A percentile compares a stretch with the other conserved stretches of the same genome.
These are phyloP conservation scores for Mormyrus hasselquistii DNA, from an alignment of 2,797 vertebrate species.

Conservation along the genomic window DNA sequence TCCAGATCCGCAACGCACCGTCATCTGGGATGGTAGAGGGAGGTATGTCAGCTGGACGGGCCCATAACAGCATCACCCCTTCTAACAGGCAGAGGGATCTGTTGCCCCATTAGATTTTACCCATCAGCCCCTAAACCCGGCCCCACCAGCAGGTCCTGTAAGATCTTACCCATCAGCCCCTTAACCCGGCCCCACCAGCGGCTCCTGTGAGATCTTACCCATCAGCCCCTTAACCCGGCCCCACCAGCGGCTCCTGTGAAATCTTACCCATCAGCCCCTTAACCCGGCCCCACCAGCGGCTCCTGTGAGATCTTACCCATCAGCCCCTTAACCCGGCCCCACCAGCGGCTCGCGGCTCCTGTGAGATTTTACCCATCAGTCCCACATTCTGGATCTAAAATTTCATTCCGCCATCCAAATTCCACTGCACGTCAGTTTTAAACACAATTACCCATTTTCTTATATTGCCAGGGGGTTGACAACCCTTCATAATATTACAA, in stretches of 20 bases:
- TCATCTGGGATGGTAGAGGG: slow-evolving; percentile 64
- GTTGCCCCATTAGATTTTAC: background rate
- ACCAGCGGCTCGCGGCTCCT: no score
- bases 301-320: background rate
- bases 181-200: no score
- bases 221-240: no score
- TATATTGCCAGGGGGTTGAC: background rate
- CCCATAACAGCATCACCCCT: background rate
- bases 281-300: background rate
- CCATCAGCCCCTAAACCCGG: no score
- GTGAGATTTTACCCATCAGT: background rate
- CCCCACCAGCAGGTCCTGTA: no score
- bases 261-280: background rate
- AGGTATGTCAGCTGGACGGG: background rate
- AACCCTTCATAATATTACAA: background rate
- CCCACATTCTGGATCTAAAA: background rate
- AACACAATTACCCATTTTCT: background rate
- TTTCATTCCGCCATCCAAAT: background rate
- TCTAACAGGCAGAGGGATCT: background rate
- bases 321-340: background rate
- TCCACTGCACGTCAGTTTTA: background rate
- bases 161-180: no score
- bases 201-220: no score
- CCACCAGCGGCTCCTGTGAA: no score
- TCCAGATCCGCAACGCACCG: slow-evolving; percentile 90